Evolutionary conservation across 1,140 invertebrate genomes (phyloP), one percentile per base, ranked within the genome.

Genomic region (Aphis gossypii): DNA sequence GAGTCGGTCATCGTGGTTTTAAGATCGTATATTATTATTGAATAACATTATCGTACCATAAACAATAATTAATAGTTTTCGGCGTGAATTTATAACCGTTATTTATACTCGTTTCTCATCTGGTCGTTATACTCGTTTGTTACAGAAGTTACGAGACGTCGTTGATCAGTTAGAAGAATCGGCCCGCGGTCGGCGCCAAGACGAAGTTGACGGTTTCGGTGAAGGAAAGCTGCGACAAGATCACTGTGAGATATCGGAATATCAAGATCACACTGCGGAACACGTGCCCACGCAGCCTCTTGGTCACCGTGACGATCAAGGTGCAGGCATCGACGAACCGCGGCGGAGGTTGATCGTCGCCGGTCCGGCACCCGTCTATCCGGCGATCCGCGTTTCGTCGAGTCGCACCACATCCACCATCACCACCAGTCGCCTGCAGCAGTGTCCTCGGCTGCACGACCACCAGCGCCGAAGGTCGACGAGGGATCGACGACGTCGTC

Each of bases 211-310:
- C 90, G 41, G 38, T 91, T 41, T 91, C 41, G 60, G 54, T 82
- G 30, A 68, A 44, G 25, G 8, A 46, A 46, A 41, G n/a, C 60
- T 76, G 60, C 41, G 41, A 35, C 25, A 68, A 68, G 41, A 91
- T 91, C 23, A 91, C 56, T 41, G 56, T 91, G 90, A 91, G 56
- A 68, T 82, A 91, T n/a, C 90, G 90, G 38, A 91, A 91, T 60
- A 82, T 30, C 90, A 91, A 44, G 90, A 91, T 91, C 38, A 91
- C 90, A 18, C 46, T 46, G 91, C 18, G 41, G 41, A 83, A 83
- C n/a, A 48, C n/a, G 41, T 48, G 35, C 18, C 46, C 3, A 82
- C n/a, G 48, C 3, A n/a, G 35, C 21, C n/a, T 83, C 18, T 48
- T 46, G 76, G 51, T 84, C 91, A 92, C 76, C 30, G 44, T 83